Base-by-base conservation (phyloP, 2,888 invertebrate species). In the Polymixis flavicincta region DNA sequence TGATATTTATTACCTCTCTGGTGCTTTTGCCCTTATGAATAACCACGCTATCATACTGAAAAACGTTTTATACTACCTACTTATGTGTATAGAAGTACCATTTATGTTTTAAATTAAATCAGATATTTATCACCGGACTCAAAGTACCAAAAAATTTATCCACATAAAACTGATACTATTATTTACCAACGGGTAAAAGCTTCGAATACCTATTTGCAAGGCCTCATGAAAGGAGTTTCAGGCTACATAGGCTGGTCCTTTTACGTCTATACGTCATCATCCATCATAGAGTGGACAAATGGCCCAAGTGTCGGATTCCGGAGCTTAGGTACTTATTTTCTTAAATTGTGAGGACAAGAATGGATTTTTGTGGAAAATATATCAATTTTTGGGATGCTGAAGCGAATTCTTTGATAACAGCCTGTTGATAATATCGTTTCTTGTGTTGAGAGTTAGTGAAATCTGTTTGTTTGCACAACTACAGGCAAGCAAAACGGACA, bases 241-340 rank as follows among this genome's bases (percentile, higher is more conserved):
- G 57, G 22, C 54, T 70, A 60, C 71, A 72, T 28, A 69, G 78
- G 52, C 64, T 67, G 63, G 63, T 74, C 77, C 78, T 72, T 84
- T 85, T 72, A 73, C 70, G 85, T 84, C 84, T 68, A 85, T 85
- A 79, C 74, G 76, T 86, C 86, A 83, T 85, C 71, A 86, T 86
- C 83, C 71, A 85, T 87, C 86, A 86, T 76, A 32, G 45, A 37
- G 37, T 69, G 87, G 85, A 83, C 83, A 86, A 86, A 86, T 83
- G 78, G 71, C 65, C 61, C 50, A 67, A 83, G 86, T 86, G 75
- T 86, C 76, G 72, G 71, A 74, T 81, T 76, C 68, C 75, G 68
- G 67, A 50, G 63, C 45, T 73, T 50, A 7, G 57, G 71, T 63
- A 71, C 60, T 73, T 80, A 72, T 84, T 82, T 84, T 75, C 74